Evolutionary conservation across 2,888 invertebrate genomes (phyloP).

Genomic region (Drosophila eohydei): DNA sequence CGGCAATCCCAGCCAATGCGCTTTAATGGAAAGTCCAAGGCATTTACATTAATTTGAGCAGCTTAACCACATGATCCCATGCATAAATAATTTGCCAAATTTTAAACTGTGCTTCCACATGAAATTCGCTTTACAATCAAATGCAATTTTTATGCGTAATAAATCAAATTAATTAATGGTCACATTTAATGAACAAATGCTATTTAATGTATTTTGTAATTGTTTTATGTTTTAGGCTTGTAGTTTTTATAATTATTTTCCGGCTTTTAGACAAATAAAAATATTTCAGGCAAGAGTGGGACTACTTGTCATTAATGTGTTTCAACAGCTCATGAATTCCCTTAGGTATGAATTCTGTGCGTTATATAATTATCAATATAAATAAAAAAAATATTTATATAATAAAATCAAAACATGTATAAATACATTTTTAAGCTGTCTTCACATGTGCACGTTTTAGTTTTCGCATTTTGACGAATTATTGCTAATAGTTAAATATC

Average conservation of each 20-base stretch:
- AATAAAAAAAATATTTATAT: too few relatives aligned
- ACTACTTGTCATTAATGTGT: not conserved
- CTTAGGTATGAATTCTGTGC: too few relatives aligned
- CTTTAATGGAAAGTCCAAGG: constrained; percentile 34
- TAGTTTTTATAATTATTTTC: not conserved
- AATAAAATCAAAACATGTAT: too few relatives aligned
- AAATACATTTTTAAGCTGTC: too few relatives aligned
- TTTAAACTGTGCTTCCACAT: constrained; percentile 12
- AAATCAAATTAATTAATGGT: not conserved
- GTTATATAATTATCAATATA: too few relatives aligned
- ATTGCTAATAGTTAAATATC: too few relatives aligned
- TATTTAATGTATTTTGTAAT: not conserved
- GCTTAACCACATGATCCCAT: constrained; percentile 29
- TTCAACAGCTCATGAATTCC: too few relatives aligned
- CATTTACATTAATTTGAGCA: constrained; percentile 31
- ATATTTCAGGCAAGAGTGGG: too few relatives aligned
- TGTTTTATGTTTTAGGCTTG: not conserved
- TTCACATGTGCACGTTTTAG: too few relatives aligned
- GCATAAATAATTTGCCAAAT: constrained; percentile 28
- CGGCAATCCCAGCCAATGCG: constrained; percentile 20
- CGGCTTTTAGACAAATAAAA: not conserved
- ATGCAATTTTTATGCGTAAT: not conserved
- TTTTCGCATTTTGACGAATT: too few relatives aligned
- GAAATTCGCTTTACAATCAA: constrained; percentile 3
- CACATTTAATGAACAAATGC: not conserved